These are phyloP conservation scores for Acanthopagrus latus DNA, from an alignment of 2,797 vertebrate genomes.

Conservation along the genomic window DNA sequence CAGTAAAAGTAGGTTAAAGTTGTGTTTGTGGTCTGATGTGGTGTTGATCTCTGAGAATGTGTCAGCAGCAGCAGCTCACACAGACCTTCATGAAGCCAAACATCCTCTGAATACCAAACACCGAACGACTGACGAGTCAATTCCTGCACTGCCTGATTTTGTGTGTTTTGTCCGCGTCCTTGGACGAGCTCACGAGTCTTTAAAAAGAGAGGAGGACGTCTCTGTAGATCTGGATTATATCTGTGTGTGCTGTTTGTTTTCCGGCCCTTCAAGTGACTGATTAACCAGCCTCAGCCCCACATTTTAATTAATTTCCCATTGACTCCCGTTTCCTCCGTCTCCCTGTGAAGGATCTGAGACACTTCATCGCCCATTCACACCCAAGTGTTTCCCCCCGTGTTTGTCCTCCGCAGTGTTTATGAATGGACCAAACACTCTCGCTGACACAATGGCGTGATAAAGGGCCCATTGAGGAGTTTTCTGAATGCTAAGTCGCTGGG, in stretches of 20 bases:
- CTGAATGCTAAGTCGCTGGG: constrained; percentile 51
- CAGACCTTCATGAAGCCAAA: constrained; percentile 5
- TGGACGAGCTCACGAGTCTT: not conserved
- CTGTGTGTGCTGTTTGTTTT: not conserved
- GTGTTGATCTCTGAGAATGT: not conserved
- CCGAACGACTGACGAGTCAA: not conserved
- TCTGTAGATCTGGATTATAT: not conserved
- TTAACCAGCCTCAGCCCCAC: constrained; percentile 27
- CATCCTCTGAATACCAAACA: constrained; percentile 3
- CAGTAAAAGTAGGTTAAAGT: not conserved
- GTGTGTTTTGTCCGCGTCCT: not conserved
- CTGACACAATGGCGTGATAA: constrained; percentile 63
- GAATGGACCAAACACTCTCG: constrained; percentile 56
- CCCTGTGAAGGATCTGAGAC: constrained; percentile 27
- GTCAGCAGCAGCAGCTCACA: not conserved
- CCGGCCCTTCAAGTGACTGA: not conserved
- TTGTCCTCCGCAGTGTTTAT: constrained; percentile 45
- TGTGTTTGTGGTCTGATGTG: not conserved
- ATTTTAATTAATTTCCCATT: constrained; percentile 41
- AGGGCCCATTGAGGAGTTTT: constrained; percentile 52
- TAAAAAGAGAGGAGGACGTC: not conserved
- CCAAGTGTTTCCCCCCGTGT: constrained; percentile 50
- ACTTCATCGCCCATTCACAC: constrained; percentile 43
- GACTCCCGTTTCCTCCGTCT: constrained; percentile 22
- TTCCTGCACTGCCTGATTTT: not conserved